Base-by-base conservation (phyloP, 2,888 invertebrate species). In the Darwinula stevensoni region DNA sequence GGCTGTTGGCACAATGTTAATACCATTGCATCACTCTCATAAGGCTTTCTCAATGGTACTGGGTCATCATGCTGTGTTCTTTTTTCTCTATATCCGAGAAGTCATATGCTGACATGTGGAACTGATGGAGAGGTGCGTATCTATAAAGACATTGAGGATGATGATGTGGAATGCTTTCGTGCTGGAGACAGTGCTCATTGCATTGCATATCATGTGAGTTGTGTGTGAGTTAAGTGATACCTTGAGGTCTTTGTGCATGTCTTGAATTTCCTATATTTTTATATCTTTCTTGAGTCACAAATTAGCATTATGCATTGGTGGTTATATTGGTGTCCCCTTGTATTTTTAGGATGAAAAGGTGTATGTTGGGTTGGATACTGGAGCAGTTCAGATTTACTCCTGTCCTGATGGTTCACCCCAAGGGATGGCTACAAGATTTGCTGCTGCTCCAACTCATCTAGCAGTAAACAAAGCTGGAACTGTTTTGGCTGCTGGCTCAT, bases 61-160 rank as follows among this genome's bases (percentile, higher is more conserved):
- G n/a, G n/a, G n/a, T n/a, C n/a, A n/a, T n/a, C n/a, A n/a, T n/a
- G n/a, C n/a, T n/a, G n/a, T 29, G 30, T 13, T 18, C 4, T 33
- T 29, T 31, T 26, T 33, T 38, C 39, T 34, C 43, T 57, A 43
- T n/a, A n/a, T n/a, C n/a, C n/a, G n/a, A n/a, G n/a, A 39, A 67
- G 68, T 38, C 60, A 62, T 37, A 58, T 86, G 27, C 59, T 86
- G 37, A 86, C 86, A 3, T 75, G 80, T 52, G 88, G 88, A 15
- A 63, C 67, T 18, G 88, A 88, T 54, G 84, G 86, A 15, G 86
- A 88, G 51, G 68, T 86, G 14, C 60, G 86, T 42, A 66, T 76
- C 37, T 91, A 84, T 82, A 55, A 68, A 22, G 67, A 67, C 39
- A 64, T 76, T 38, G 71, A 78, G 46, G 78, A 76, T 47, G 47